Conservation (phyloP, 2,113 vertebrate species). For the Vulpes lagopus region DNA sequence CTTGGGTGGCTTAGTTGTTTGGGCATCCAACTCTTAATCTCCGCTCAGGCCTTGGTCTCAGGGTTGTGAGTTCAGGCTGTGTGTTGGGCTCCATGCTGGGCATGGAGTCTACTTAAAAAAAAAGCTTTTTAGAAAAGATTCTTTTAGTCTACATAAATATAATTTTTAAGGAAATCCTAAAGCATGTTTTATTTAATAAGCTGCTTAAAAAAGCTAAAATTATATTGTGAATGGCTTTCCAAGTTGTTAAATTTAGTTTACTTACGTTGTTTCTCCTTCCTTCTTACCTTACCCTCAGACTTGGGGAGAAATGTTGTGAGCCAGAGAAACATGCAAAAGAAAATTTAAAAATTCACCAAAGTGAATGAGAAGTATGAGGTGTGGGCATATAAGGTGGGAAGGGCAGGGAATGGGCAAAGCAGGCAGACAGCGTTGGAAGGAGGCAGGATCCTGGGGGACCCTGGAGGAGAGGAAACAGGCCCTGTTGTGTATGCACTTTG, state of each 20-base stretch:
- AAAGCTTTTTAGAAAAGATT: background rate
- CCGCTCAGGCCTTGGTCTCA: background rate
- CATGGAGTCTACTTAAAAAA: background rate
- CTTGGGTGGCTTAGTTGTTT: too few species aligned
- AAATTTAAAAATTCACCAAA: background rate
- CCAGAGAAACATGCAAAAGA: background rate
- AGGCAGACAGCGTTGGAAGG: accelerated
- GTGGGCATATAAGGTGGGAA: accelerated
- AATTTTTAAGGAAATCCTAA: background rate
- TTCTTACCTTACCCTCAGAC: background rate
- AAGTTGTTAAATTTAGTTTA: background rate
- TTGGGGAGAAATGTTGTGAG: background rate
- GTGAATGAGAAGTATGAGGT: background rate
- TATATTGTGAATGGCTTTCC: background rate
- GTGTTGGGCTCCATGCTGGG: background rate
- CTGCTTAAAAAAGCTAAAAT: background rate
- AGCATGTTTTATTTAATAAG: slow-evolving; percentile 39
- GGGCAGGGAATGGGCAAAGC: background rate
- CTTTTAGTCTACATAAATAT: background rate
- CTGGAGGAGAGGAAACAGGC: background rate
- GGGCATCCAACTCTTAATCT: too few species aligned
- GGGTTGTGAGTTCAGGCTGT: background rate
- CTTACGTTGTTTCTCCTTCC: background rate
- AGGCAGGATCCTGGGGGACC: background rate
- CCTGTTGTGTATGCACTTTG: background rate